Conservation (phyloP, 2,113 vertebrate species). For the Pseudopipra pipra region DNA sequence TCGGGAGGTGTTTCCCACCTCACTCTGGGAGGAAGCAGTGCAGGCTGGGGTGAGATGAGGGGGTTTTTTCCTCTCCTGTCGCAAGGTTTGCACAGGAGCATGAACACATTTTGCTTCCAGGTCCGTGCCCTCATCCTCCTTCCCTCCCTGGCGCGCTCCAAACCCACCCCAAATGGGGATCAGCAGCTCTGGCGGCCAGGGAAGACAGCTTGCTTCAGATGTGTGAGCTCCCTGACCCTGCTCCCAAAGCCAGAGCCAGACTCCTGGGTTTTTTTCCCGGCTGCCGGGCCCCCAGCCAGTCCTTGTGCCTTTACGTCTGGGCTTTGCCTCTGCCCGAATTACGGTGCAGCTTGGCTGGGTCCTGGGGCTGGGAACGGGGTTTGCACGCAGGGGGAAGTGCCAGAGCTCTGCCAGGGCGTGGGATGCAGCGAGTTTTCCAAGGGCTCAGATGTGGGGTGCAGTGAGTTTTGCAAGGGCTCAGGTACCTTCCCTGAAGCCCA, state of each 20-base stretch:
- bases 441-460: neutral
- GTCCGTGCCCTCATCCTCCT: neutral
- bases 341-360: neutral
- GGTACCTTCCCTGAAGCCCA: neutral
- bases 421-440: neutral
- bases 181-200: neutral
- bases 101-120: neutral
- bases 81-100: neutral
- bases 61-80: neutral
- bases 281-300: neutral
- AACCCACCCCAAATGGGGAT: neutral
- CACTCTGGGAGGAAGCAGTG: fast-evolving
- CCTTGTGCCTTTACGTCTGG: neutral
- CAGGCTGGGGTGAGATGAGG: neutral
- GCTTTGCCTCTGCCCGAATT: neutral
- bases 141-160: neutral
- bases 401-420: neutral
- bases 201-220: neutral
- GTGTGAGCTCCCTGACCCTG: fast-evolving
- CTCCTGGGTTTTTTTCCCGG: neutral
- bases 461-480: neutral
- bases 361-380: neutral
- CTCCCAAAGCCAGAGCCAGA: neutral
- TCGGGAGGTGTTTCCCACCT: neutral
- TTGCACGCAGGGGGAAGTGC: neutral